phyloP scores from a whole-genome alignment of 2,888 invertebrate genomes.

The Margaritifera margaritifera region DNA sequence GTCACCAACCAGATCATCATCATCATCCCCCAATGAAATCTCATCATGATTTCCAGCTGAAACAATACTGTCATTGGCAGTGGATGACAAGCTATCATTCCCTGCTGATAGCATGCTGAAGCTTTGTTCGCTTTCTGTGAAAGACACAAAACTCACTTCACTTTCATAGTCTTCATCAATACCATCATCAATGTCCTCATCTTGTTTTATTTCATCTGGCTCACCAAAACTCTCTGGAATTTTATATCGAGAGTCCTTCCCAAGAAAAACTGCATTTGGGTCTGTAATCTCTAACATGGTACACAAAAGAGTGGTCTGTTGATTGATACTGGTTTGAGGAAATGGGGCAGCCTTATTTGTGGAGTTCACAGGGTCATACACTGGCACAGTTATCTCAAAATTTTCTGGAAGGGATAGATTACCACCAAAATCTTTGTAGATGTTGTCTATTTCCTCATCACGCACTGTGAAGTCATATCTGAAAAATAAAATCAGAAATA shows the following conservation, averaged over 20 bases:
- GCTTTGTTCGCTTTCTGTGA: constrained; percentile 31
- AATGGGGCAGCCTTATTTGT: constrained; percentile 24
- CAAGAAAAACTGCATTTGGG: constrained; percentile 76
- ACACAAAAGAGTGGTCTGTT: constrained; percentile 75
- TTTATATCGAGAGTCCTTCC: constrained; percentile 43
- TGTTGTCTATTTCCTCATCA: constrained; percentile 81
- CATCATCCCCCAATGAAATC: constrained; percentile 59
- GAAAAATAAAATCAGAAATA: constrained; percentile 54
- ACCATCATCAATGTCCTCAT: constrained; percentile 42
- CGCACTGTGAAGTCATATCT: constrained; percentile 85
- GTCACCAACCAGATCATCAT: constrained; percentile 18
- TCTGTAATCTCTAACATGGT: constrained; percentile 82
- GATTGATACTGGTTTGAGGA: constrained; percentile 68
- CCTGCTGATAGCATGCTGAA: constrained; percentile 24
- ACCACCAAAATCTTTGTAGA: constrained; percentile 80
- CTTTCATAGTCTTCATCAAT: constrained; percentile 43
- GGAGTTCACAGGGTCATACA: constrained; percentile 72
- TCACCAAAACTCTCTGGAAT: constrained; percentile 28
- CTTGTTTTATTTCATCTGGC: constrained; percentile 27
- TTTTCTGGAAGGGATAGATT: constrained; percentile 83
- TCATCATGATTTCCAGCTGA: constrained; percentile 60
- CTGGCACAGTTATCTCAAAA: constrained; percentile 84
- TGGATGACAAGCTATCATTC: constrained; percentile 34
- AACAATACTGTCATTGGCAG: constrained; percentile 39
- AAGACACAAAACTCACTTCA: constrained; percentile 38